Conservation (phyloP, 1,140 invertebrate genomes). For the Drosophila prosaltans region DNA sequence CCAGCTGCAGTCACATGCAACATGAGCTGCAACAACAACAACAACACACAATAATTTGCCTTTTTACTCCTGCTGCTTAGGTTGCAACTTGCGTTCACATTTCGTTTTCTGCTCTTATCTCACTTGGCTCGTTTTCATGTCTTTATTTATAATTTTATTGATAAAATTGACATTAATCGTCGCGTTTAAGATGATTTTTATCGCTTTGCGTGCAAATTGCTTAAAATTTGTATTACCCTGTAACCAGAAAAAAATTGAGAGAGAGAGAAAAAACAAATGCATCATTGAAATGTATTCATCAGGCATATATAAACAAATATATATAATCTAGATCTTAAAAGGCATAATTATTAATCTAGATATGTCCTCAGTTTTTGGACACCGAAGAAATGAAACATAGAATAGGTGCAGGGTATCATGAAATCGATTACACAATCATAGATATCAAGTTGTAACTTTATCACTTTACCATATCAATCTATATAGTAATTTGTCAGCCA, state of each 20-base stretch:
- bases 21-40: conserved; percentile 57
- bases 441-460: no score
- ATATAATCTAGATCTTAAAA: no score
- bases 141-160: conserved; percentile 83
- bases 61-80: conserved; percentile 27
- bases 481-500: no score
- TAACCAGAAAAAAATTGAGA: background rate
- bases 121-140: conserved; percentile 78
- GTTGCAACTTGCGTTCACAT: conserved; percentile 68
- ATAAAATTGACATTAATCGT: conserved; percentile 82
- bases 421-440: no score
- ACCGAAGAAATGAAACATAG: no score
- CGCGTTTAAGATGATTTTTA: conserved; percentile 81
- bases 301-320: no score
- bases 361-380: no score
- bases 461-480: no score
- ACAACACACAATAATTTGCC: conserved; percentile 76
- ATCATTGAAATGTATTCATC: no score
- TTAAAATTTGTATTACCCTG: conserved; percentile 63
- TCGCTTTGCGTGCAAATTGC: conserved; percentile 81
- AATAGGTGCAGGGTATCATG: no score
- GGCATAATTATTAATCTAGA: no score
- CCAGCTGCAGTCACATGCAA: conserved; percentile 55
- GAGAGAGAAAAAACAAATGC: background rate
- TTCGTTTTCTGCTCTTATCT: conserved; percentile 73